These are phyloP conservation scores for Dromococcyx pavoninus DNA, from an alignment of 2,797 vertebrate species.

Conservation along the genomic window DNA sequence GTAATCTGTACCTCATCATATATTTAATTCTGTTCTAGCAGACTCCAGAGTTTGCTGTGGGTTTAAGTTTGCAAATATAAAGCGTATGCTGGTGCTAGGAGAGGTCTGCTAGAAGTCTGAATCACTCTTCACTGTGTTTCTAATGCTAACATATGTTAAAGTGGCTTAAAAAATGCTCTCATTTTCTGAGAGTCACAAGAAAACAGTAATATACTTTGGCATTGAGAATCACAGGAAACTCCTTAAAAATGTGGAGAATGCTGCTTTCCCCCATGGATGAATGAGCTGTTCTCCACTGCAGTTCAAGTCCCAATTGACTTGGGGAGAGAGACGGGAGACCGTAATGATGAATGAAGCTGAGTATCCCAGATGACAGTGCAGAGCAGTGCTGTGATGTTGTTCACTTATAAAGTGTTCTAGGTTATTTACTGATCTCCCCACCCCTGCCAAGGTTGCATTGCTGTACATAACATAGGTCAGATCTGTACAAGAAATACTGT, in stretches of 20 bases:
- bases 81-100: not conserved
- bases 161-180: not conserved
- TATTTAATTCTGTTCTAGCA: not conserved
- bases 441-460: not conserved
- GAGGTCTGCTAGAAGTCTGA: not conserved
- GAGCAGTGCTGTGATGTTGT: not conserved
- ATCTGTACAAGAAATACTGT: constrained; percentile 17
- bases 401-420: constrained; percentile 13
- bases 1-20: not conserved
- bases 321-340: not conserved
- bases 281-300: constrained; percentile 42
- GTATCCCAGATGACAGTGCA: constrained; percentile 25
- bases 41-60: not conserved
- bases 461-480: constrained; percentile 6
- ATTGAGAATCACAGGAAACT: not conserved
- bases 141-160: not conserved
- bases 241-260: not conserved
- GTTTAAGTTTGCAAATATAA: not conserved
- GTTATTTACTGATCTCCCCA: constrained; percentile 9
- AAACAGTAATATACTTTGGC: not conserved
- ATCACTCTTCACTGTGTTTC: not conserved
- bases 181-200: not conserved
- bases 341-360: constrained; percentile 49
- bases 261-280: constrained; percentile 20
- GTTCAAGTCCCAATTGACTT: not conserved